phyloP scores from a whole-genome alignment of 2,888 invertebrate species.

The Ariolimax columbianus region DNA sequence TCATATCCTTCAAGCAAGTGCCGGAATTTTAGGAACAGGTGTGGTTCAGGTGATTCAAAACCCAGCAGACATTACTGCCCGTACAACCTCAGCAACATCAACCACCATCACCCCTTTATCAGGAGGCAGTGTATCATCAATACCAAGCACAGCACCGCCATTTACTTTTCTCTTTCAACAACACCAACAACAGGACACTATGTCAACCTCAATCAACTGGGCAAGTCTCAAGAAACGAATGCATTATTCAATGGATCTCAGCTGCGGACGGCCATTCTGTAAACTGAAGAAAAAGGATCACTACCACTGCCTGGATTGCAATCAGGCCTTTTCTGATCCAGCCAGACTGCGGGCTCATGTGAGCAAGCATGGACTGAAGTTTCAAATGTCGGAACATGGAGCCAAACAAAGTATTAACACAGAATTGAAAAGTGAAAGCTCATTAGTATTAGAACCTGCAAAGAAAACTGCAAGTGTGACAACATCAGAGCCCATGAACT shows the following conservation, averaged over 20 bases:
- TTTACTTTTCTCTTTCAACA: slow-evolving; percentile 64
- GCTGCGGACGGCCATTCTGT: slow-evolving; percentile 88
- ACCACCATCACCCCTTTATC: slow-evolving; percentile 26
- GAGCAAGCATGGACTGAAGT: slow-evolving; percentile 82
- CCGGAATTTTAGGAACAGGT: background rate
- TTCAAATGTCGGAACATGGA: slow-evolving; percentile 56
- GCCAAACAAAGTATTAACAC: slow-evolving; percentile 28
- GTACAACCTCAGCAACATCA: too few species aligned
- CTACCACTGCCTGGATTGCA: slow-evolving; percentile 89
- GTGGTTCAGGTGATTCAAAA: slow-evolving; percentile 26
- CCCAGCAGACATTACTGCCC: background rate
- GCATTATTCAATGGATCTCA: slow-evolving; percentile 72
- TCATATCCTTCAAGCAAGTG: slow-evolving; percentile 17
- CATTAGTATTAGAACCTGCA: background rate
- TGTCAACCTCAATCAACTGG: slow-evolving; percentile 69
- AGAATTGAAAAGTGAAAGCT: background rate
- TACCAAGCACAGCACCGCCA: too few species aligned
- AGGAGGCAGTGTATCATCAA: too few species aligned
- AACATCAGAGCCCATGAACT: background rate
- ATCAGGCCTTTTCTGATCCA: slow-evolving; percentile 87
- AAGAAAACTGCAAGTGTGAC: background rate
- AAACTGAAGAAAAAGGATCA: slow-evolving; percentile 88
- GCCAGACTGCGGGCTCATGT: slow-evolving; percentile 85
- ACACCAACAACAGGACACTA: slow-evolving; percentile 47
- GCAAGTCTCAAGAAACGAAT: slow-evolving; percentile 66